phyloP scores from a whole-genome alignment of 2,888 invertebrate genomes.

The Tachina lurida region DNA sequence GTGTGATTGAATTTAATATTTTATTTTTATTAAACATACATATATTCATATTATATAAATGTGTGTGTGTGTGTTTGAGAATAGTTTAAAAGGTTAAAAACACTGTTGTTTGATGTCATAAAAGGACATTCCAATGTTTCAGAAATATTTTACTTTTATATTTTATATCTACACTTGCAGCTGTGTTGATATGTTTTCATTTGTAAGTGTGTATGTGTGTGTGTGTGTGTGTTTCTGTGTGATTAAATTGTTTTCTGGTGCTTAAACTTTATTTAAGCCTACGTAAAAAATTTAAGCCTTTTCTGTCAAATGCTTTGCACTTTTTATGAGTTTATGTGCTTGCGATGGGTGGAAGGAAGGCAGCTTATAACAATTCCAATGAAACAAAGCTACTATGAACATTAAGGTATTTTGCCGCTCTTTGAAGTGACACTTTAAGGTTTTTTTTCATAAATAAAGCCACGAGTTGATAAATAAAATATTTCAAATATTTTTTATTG shows the following conservation, averaged over 20 bases:
- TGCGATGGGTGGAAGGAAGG: background rate
- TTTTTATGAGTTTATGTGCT: background rate
- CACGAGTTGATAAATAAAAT: too few relatives aligned
- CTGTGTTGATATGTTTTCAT: background rate
- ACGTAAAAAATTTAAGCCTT: conserved; percentile 37
- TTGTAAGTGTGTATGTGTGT: background rate
- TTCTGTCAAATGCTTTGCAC: background rate
- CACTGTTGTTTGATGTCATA: conserved; percentile 53
- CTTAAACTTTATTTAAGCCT: conserved; percentile 64
- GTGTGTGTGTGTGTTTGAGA: background rate
- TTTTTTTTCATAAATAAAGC: too few relatives aligned
- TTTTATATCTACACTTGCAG: background rate
- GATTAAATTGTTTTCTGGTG: background rate
- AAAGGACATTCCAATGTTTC: conserved; percentile 38
- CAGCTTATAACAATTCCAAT: background rate
- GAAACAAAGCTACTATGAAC: background rate
- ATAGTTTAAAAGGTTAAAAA: conserved; percentile 52
- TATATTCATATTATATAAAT: background rate
- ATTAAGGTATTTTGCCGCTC: too few relatives aligned
- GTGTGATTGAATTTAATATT: conserved; percentile 21
- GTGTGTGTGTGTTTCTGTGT: background rate
- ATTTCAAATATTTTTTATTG: too few relatives aligned
- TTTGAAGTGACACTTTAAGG: too few relatives aligned
- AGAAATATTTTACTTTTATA: conserved; percentile 35
- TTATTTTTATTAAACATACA: conserved; percentile 9